Percentiles rank a stretch among this genome's conserved stretches.
Evolutionary conservation across 1,140 invertebrate species (phyloP).

Genomic region (Cecropterus lyciades): DNA sequence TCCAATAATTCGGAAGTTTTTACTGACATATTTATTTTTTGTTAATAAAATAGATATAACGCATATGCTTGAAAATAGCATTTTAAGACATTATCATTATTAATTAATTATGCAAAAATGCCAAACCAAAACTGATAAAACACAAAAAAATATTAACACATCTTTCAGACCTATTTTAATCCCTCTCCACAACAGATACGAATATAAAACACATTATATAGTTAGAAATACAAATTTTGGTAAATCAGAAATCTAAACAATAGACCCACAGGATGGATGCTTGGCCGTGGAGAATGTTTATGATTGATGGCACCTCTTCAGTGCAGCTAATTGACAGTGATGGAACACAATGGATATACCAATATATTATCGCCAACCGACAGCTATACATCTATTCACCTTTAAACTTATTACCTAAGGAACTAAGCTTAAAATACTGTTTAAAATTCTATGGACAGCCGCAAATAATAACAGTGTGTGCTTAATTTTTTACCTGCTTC

Average conservation of each 20-base stretch:
- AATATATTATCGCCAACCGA: constrained; percentile 41
- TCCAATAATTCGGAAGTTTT: too few relatives aligned
- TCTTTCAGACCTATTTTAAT: too few relatives aligned
- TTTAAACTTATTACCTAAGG: constrained; percentile 33
- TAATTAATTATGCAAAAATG: too few relatives aligned
- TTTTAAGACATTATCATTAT: too few relatives aligned
- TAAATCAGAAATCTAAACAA: constrained; percentile 68
- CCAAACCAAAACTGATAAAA: too few relatives aligned
- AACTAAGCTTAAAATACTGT: constrained; percentile 15
- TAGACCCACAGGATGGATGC: constrained; percentile 55
- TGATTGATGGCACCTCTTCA: constrained; percentile 77
- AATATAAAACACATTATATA: too few relatives aligned
- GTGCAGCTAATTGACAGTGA: constrained; percentile 81
- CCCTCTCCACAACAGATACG: too few relatives aligned
- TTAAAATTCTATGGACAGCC: neutral
- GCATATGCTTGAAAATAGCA: too few relatives aligned
- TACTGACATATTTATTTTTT: too few relatives aligned
- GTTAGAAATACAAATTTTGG: constrained; percentile 12
- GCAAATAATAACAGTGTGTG: neutral
- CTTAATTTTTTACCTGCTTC: too few relatives aligned
- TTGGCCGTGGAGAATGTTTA: constrained; percentile 57
- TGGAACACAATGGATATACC: constrained; percentile 61
- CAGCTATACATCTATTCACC: constrained; percentile 37
- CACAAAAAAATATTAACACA: too few relatives aligned
- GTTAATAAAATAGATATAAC: too few relatives aligned